Evolutionary conservation across 2,113 vertebrate genomes (phyloP).

Genomic region (Micronisus gabar): DNA sequence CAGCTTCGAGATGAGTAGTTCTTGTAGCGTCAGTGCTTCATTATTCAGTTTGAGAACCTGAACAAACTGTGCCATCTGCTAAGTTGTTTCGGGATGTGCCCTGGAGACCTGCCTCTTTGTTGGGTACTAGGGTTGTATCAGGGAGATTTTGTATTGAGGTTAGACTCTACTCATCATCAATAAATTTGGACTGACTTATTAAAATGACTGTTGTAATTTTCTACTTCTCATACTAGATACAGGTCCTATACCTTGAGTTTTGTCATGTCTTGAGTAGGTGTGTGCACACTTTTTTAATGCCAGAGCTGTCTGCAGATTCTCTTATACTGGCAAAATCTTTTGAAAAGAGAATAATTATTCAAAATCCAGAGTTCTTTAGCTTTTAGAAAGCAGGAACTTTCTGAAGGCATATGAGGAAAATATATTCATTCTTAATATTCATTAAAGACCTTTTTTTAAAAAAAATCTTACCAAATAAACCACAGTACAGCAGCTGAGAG

Average conservation of each 20-base stretch:
- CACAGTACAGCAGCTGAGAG: background rate
- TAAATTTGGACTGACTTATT: background rate
- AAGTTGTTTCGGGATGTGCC: background rate
- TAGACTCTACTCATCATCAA: background rate
- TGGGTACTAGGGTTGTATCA: background rate
- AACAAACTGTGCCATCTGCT: background rate
- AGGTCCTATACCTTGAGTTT: background rate
- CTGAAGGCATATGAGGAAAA: background rate
- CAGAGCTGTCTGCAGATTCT: background rate
- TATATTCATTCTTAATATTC: background rate
- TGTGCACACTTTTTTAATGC: background rate
- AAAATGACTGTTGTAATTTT: background rate
- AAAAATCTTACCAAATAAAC: background rate
- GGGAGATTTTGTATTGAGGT: background rate
- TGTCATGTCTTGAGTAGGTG: background rate
- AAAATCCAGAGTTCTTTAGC: background rate
- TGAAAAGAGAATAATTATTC: background rate
- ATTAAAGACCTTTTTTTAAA: background rate
- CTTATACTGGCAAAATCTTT: background rate
- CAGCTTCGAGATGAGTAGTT: background rate
- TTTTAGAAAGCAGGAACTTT: constrained; percentile 11
- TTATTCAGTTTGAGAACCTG: background rate
- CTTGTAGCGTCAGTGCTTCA: background rate
- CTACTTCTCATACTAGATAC: background rate
- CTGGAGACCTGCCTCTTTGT: background rate